Evolutionary conservation across 2,797 vertebrate species (phyloP), one percentile per base, ranked within the genome.

Genomic region (Hyperoplus lanceolatus): DNA sequence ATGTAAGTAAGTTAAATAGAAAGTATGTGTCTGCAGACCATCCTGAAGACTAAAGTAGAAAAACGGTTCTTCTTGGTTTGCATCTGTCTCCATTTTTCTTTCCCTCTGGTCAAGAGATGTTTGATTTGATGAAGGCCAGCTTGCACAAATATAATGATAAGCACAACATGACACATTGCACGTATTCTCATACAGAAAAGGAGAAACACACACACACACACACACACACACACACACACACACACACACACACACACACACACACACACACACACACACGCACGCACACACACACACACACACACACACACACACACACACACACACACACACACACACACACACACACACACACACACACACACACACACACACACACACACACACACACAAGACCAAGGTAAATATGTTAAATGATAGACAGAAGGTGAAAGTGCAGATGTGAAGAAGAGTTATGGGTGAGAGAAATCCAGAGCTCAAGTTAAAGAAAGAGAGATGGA

Each of bases 51-150:
- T 57, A 61, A 73, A 85, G 42, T 36, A 21, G 4, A 70, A 48
- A 29, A 81, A 67, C 50, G 12, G 39, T 9, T 57, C 18, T 48
- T 15, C 13, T 81, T 46, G 55, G n/a, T 78, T 72, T 77, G 38
- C 29, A 50, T 77, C 45, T 60, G 14, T 43, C 14, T 61, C 3
- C 2, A 4, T 60, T 57, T 70, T 36, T 59, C 45, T 64, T 48
- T 56, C 50, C 49, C 36, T 85, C 65, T 77, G 73, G 84, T 83
- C 58, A 50, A 29, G 10, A 79, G 36, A 76, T 63, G 65, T 65
- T 73, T 68, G 48, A 75, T 80, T 78, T 70, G 83, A 83, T 85
- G 59, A 81, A 68, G 60, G 77, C 68, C 79, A 76, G 70, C 62
- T 76, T 8, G 0, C 56, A 29, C 55, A 86, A 82, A 75, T 58